A percentile compares a stretch with the other conserved stretches of the same genome.
phyloP scores from a whole-genome alignment of 2,888 invertebrate species.

The Tenthredo distinguenda region DNA sequence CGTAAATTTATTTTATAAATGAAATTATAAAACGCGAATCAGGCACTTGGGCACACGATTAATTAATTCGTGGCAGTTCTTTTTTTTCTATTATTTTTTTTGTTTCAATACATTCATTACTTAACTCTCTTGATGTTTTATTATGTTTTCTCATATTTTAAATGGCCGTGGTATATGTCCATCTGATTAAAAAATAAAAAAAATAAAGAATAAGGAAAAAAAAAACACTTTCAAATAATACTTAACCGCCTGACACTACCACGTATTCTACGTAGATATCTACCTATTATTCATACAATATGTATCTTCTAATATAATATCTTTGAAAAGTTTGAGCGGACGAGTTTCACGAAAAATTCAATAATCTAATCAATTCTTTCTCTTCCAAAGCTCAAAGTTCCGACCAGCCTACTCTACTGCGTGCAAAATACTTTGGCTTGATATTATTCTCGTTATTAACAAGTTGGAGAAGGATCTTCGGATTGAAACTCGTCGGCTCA shows the following conservation, averaged over 20 bases:
- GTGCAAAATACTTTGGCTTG: not conserved
- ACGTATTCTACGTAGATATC: slow-evolving; percentile 28
- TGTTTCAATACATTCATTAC: not conserved
- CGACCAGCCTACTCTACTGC: no score
- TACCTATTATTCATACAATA: slow-evolving; percentile 26
- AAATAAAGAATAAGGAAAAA: not conserved
- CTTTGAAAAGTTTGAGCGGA: slow-evolving; percentile 38
- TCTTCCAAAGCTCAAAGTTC: not conserved
- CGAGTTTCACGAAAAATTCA: slow-evolving; percentile 28
- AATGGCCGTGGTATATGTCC: slow-evolving; percentile 20
- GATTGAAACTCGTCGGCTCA: slow-evolving; percentile 30
- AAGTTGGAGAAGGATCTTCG: not conserved
- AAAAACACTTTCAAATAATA: not conserved
- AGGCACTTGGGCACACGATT: slow-evolving; percentile 58
- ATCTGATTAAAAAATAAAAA: slow-evolving; percentile 7
- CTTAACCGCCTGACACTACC: slow-evolving; percentile 32
- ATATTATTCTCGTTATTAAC: not conserved
- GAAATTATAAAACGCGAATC: slow-evolving; percentile 53
- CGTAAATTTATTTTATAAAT: slow-evolving; percentile 28
- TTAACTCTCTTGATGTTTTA: slow-evolving; percentile 9
- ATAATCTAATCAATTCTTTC: not conserved
- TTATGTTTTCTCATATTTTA: not conserved
- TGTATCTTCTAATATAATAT: slow-evolving; percentile 30
- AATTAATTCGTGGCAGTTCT: slow-evolving; percentile 30
- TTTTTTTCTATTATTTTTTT: not conserved